Evolutionary conservation across 2,113 vertebrate genomes (phyloP).

Genomic region (Ardeotis arabs): DNA sequence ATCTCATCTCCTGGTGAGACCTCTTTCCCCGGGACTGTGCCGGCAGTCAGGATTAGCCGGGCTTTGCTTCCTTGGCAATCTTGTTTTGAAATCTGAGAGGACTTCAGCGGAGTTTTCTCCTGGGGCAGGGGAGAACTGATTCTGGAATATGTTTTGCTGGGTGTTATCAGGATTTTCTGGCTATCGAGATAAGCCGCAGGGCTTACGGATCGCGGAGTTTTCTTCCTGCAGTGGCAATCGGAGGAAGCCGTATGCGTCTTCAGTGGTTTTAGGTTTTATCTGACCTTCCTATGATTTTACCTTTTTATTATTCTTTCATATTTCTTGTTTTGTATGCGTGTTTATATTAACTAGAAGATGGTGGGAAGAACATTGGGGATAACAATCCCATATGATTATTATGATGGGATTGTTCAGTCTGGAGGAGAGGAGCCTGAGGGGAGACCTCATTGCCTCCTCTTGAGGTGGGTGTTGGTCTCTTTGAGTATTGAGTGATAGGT

Average conservation of each 20-base stretch:
- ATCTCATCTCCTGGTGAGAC: not conserved
- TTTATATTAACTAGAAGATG: not conserved
- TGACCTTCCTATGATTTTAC: not conserved
- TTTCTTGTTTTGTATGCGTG: not conserved
- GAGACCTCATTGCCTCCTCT: no score
- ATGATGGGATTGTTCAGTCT: no score
- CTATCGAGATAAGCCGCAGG: not conserved
- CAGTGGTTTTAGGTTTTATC: not conserved
- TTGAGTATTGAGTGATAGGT: no score
- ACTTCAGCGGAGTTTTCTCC: not conserved
- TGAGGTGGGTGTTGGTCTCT: no score
- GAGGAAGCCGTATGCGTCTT: not conserved
- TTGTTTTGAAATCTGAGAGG: conserved; percentile 2
- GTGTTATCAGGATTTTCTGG: conserved; percentile 11
- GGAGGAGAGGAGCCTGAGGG: no score
- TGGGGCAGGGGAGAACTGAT: not conserved
- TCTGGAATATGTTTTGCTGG: not conserved
- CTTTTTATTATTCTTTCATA: not conserved
- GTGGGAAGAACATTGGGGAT: not conserved
- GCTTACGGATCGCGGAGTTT: not conserved
- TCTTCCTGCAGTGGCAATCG: not conserved
- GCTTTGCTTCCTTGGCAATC: not conserved
- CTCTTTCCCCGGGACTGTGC: not conserved
- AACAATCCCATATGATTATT: not conserved
- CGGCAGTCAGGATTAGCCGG: conserved; percentile 35